These are phyloP conservation scores for Leiothrix lutea DNA, from an alignment of 2,113 vertebrate species.

Conservation along the genomic window DNA sequence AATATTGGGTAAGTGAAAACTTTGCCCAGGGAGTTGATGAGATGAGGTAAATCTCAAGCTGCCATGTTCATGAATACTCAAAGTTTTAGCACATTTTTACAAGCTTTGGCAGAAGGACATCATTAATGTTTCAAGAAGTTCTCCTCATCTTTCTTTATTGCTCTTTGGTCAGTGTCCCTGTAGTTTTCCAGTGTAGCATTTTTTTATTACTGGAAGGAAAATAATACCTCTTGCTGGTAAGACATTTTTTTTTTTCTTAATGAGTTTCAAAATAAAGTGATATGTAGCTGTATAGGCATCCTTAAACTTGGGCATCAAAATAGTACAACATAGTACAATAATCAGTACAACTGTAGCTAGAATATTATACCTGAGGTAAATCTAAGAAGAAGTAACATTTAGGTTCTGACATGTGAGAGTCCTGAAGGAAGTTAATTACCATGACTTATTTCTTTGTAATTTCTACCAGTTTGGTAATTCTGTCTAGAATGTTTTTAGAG, in stretches of 20 bases:
- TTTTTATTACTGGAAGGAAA: constrained; percentile 55
- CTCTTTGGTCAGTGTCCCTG: constrained; percentile 48
- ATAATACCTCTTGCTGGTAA: constrained; percentile 19
- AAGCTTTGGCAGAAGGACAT: constrained; percentile 57
- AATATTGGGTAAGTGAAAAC: constrained; percentile 22
- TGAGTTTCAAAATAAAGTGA: constrained; percentile 52
- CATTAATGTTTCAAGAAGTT: constrained; percentile 72
- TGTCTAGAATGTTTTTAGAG: background rate
- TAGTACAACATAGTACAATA: background rate
- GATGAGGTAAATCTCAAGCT: constrained; percentile 59
- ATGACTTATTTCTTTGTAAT: constrained; percentile 38
- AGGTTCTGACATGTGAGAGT: constrained; percentile 29
- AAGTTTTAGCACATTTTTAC: constrained; percentile 57
- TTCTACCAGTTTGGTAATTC: constrained; percentile 27
- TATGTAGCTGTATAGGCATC: background rate
- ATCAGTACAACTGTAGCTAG: background rate
- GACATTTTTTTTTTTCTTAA: constrained; percentile 23
- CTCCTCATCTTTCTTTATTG: constrained; percentile 18
- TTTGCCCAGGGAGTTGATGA: constrained; percentile 51
- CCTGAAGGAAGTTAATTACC: constrained; percentile 11
- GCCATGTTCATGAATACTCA: constrained; percentile 36
- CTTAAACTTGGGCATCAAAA: constrained; percentile 19
- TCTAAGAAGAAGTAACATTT: constrained; percentile 41
- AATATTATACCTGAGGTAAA: constrained; percentile 32
- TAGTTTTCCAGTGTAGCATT: constrained; percentile 41